A percentile compares a stretch with the other conserved stretches of the same genome.
These are phyloP conservation scores for Pteropus alecto DNA, from an alignment of 2,113 vertebrate species.

Conservation along the genomic window DNA sequence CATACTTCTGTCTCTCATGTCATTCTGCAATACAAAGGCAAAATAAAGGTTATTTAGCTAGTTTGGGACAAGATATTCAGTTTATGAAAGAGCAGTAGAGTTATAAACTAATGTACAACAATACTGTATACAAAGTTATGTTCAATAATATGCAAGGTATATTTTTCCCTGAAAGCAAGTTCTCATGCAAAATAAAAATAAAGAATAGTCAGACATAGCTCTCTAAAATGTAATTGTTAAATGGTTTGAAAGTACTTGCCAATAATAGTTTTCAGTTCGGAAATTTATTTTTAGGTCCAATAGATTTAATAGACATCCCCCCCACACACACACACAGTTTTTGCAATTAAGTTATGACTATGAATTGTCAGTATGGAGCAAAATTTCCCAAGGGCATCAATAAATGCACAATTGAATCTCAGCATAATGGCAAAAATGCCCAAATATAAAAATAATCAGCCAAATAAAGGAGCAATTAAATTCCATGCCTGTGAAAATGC, in stretches of 20 bases:
- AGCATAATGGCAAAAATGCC: not conserved
- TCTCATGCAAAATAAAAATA: not conserved
- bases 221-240: not conserved
- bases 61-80: not conserved
- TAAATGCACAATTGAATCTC: conserved; percentile 20
- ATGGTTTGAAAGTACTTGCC: not conserved
- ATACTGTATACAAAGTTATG: not conserved
- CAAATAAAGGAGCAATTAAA: conserved; percentile 51
- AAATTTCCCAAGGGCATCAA: conserved; percentile 12
- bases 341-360: conserved; percentile 28
- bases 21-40: not conserved
- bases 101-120: not conserved
- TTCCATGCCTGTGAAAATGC: not conserved
- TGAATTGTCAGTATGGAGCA: not conserved
- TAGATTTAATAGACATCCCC: not conserved
- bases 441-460: conserved; percentile 55
- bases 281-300: not conserved
- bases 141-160: not conserved
- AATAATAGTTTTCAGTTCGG: not conserved
- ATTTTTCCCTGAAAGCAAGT: not conserved
- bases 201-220: not conserved
- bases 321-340: not conserved
- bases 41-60: not conserved
- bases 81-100: not conserved
- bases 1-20: not conserved